phyloP scores from a whole-genome alignment of 2,113 vertebrate genomes.

The Corapipo altera region DNA sequence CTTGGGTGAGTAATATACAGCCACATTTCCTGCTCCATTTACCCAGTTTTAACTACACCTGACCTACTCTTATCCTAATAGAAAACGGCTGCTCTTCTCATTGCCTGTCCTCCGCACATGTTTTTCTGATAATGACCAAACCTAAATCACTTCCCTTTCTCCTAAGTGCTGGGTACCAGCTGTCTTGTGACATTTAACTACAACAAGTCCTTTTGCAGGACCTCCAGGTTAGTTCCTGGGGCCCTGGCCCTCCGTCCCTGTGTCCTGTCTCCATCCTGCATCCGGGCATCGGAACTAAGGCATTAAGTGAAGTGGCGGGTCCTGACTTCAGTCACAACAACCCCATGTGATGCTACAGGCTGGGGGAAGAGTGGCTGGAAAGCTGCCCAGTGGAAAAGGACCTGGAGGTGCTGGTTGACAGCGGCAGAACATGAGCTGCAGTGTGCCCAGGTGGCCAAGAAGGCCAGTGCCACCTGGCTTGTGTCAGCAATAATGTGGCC shows the following conservation, averaged over 20 bases:
- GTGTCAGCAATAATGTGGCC: not conserved
- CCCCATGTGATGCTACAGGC: not conserved
- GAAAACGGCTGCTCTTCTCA: constrained; percentile 59
- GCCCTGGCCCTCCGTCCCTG: not conserved
- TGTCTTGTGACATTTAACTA: constrained; percentile 27
- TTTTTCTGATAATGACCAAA: constrained; percentile 56
- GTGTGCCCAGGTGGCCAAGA: not conserved
- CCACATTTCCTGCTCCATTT: constrained; percentile 69
- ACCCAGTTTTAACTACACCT: constrained; percentile 64
- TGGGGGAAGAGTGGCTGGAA: not conserved
- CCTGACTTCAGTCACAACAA: not conserved
- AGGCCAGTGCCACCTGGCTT: not conserved
- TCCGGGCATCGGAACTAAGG: not conserved
- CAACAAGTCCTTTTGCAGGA: not conserved
- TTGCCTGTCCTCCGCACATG: constrained; percentile 31
- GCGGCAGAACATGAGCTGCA: not conserved
- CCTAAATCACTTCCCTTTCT: constrained; percentile 62
- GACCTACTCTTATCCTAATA: constrained; percentile 67
- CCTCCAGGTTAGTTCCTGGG: not conserved
- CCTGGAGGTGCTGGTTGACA: not conserved
- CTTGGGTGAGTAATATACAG: constrained; percentile 56
- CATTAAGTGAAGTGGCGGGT: fast-evolving
- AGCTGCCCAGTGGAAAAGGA: not conserved
- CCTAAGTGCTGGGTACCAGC: constrained; percentile 43
- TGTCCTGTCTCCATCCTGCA: not conserved